phyloP scores from a whole-genome alignment of 2,113 vertebrate genomes.

The Ptilonorhynchus violaceus region DNA sequence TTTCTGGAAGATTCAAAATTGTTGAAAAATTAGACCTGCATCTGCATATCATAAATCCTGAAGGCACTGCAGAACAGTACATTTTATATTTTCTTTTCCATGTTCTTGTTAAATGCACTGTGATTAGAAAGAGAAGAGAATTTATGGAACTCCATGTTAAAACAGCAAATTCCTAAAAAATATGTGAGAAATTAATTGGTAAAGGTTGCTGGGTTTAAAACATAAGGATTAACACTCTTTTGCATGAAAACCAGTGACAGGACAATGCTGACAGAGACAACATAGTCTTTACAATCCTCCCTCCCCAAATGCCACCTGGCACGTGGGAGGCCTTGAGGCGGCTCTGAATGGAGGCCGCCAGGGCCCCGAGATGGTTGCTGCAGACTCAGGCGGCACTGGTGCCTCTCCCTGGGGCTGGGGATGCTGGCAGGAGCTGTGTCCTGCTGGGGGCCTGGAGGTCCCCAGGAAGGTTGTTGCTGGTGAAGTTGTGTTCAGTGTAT shows the following conservation, averaged over 20 bases:
- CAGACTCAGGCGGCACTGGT: not conserved
- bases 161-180: not conserved
- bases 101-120: not conserved
- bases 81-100: not conserved
- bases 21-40: not conserved
- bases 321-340: rapidly evolving
- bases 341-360: not conserved
- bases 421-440: not conserved
- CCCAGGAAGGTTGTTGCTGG: not conserved
- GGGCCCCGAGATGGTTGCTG: rapidly evolving
- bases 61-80: not conserved
- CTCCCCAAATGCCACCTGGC: not conserved
- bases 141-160: not conserved
- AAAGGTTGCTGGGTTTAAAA: not conserved
- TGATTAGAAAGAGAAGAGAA: not conserved
- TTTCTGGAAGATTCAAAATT: not conserved
- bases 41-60: not conserved
- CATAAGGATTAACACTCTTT: not conserved
- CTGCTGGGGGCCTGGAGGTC: not conserved
- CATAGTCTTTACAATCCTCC: rapidly evolving
- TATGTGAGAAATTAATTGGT: not conserved
- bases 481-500: not conserved
- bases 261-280: not conserved
- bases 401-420: not conserved
- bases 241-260: not conserved